Evolutionary conservation across 2,888 invertebrate genomes (phyloP).

Genomic region (Margaritifera margaritifera): DNA sequence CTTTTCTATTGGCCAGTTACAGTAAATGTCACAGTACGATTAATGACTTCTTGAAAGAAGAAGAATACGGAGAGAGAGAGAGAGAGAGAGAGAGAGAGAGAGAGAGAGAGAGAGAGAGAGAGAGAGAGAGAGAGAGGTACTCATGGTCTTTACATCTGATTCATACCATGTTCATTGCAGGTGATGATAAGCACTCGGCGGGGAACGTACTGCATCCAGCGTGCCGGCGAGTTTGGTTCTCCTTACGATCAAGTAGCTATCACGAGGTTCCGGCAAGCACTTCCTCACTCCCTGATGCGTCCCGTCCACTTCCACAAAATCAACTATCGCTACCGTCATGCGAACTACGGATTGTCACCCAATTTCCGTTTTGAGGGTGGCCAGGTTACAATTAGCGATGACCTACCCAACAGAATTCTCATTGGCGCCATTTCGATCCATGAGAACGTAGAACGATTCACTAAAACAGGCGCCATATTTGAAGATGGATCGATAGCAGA

Average conservation of each 20-base stretch:
- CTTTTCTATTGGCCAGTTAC: no score
- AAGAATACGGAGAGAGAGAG: constrained; percentile 7
- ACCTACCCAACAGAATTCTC: constrained; percentile 47
- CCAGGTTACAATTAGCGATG: constrained; percentile 47
- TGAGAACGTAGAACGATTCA: constrained; percentile 38
- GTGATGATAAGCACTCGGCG: constrained; percentile 72
- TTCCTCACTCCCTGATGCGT: constrained; percentile 42
- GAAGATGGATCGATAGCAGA: constrained; percentile 38
- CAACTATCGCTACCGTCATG: constrained; percentile 45
- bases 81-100: constrained; percentile 27
- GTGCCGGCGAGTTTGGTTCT: constrained; percentile 57
- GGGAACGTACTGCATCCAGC: constrained; percentile 72
- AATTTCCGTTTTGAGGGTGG: constrained; percentile 44
- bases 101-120: constrained; percentile 17
- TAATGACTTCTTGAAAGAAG: no score
- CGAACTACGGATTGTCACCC: constrained; percentile 44
- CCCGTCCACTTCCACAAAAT: constrained; percentile 45
- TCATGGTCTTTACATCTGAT: no score
- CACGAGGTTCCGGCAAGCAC: constrained; percentile 39
- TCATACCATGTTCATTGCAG: constrained; percentile 37
- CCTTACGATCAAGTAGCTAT: constrained; percentile 57
- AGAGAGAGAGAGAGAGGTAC: constrained; percentile 8
- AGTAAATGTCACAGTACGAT: no score
- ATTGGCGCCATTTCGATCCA: constrained; percentile 39
- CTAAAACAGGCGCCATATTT: constrained; percentile 38